phyloP scores from a whole-genome alignment of 2,113 vertebrate species.

The Rhabdornis inornatus region DNA sequence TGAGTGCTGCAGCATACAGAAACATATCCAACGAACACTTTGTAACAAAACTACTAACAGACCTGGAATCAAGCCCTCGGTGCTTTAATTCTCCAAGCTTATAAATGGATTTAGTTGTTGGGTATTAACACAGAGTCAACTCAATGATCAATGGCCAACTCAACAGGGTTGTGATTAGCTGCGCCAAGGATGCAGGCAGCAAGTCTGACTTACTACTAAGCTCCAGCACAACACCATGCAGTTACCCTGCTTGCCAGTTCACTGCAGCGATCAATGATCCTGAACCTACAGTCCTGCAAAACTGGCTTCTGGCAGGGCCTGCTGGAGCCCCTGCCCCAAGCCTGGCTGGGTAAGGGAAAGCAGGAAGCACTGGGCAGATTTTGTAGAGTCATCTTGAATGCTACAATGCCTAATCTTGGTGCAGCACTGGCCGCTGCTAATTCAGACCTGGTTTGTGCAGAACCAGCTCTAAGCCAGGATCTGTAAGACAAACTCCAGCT shows the following conservation, averaged over 20 bases:
- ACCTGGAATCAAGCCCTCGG: neutral
- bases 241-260: neutral
- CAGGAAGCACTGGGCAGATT: neutral
- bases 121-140: neutral
- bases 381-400: neutral
- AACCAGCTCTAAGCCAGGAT: neutral
- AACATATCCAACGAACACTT: neutral
- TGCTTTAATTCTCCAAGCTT: neutral
- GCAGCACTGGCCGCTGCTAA: neutral
- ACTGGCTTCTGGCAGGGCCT: accelerated
- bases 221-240: neutral
- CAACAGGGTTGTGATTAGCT: neutral
- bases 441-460: neutral
- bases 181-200: neutral
- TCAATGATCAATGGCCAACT: neutral
- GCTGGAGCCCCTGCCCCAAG: neutral
- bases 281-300: neutral
- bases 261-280: neutral
- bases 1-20: neutral
- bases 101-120: neutral
- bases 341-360: neutral
- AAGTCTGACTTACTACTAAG: neutral
- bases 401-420: neutral
- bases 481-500: neutral
- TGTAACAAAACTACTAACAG: neutral